A percentile compares a stretch with the other conserved stretches of the same genome.
Evolutionary conservation across 2,888 invertebrate species (phyloP).

Genomic region (Aphodius granarius): DNA sequence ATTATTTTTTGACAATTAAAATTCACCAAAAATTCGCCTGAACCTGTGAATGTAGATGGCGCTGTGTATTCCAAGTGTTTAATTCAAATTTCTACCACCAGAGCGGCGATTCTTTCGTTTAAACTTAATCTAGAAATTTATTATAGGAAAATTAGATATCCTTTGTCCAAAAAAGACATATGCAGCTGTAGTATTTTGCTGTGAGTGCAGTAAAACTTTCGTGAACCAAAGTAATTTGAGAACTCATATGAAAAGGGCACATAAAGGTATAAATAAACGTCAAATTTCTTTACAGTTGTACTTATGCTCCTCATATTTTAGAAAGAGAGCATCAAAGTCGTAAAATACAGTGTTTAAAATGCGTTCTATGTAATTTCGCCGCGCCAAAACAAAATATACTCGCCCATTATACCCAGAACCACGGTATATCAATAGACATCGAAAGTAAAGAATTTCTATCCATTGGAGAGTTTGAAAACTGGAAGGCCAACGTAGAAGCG

Average conservation of each 20-base stretch:
- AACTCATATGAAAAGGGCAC: background rate
- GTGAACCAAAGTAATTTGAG: background rate
- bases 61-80: too few relatives aligned
- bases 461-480: background rate
- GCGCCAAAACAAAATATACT: background rate
- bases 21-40: too few relatives aligned
- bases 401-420: background rate
- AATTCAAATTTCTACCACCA: too few relatives aligned
- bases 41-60: too few relatives aligned
- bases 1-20: too few relatives aligned
- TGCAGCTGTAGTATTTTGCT: background rate
- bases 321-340: background rate
- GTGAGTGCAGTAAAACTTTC: background rate
- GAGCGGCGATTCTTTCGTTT: too few relatives aligned
- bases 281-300: too few relatives aligned
- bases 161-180: background rate
- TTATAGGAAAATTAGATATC: background rate
- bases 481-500: background rate
- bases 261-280: background rate
- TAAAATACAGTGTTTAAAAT: background rate
- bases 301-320: background rate
- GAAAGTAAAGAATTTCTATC: background rate
- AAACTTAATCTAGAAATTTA: too few relatives aligned
- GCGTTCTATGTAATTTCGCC: background rate
- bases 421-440: background rate